phyloP scores from a whole-genome alignment of 2,888 invertebrate genomes.

The Lasius fuliginosus region DNA sequence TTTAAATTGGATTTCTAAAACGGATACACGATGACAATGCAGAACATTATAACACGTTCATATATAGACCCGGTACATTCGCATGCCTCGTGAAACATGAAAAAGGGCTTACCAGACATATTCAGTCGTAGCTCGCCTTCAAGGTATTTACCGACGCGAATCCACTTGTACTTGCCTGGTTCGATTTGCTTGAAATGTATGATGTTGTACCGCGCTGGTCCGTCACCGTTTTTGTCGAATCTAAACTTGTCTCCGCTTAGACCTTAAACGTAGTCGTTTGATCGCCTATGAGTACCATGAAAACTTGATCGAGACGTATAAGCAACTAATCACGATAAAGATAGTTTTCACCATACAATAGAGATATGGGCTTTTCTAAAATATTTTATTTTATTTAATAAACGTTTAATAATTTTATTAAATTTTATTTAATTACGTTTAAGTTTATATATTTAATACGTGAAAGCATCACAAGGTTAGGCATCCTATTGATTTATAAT shows the following conservation, averaged over 20 bases:
- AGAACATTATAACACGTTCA: not conserved
- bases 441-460: not conserved
- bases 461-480: not conserved
- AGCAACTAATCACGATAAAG: constrained; percentile 38
- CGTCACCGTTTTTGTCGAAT: constrained; percentile 96
- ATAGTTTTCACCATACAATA: not conserved
- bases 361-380: not conserved
- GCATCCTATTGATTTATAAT: constrained; percentile 10
- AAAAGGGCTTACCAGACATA: constrained; percentile 89
- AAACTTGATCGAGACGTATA: constrained; percentile 36
- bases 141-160: constrained; percentile 95
- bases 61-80: not conserved
- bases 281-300: constrained; percentile 43
- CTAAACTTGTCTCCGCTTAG: constrained; percentile 95
- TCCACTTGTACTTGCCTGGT: constrained; percentile 93
- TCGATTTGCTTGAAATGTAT: constrained; percentile 96
- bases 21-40: constrained; percentile 52
- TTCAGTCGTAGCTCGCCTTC: constrained; percentile 93
- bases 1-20: constrained; percentile 94
- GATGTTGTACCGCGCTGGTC: constrained; percentile 97
- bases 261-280: constrained; percentile 88
- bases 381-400: not conserved
- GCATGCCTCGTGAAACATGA: not conserved
- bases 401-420: not conserved
- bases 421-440: not conserved